Evolutionary conservation across 2,888 invertebrate species (phyloP).

Genomic region (Agonopterix heracliana): DNA sequence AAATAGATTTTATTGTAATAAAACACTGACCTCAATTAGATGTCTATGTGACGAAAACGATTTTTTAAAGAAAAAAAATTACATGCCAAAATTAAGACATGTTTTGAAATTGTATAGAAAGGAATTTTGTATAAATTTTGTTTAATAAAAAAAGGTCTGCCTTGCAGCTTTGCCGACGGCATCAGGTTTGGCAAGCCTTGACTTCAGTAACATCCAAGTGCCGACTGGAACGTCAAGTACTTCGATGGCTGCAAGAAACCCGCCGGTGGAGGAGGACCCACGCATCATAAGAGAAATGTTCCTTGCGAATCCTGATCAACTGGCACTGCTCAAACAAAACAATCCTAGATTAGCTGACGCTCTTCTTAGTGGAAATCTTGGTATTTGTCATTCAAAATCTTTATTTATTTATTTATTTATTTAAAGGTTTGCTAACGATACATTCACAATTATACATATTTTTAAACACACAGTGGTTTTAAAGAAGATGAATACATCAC

Average conservation of each 20-base stretch:
- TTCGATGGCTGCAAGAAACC: constrained; percentile 49
- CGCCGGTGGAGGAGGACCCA: constrained; percentile 85
- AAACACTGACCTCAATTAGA: too few relatives aligned
- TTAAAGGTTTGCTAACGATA: too few relatives aligned
- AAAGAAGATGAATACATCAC: too few relatives aligned
- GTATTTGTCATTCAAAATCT: constrained; percentile 48
- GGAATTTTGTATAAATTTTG: constrained; percentile 3
- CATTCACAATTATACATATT: too few relatives aligned
- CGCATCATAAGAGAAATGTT: constrained; percentile 90
- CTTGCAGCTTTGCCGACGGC: constrained; percentile 50
- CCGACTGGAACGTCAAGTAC: constrained; percentile 79
- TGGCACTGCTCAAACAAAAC: constrained; percentile 93
- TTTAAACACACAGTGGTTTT: too few relatives aligned
- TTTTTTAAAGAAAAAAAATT: too few relatives aligned
- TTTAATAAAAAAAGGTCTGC: constrained; percentile 1
- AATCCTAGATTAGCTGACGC: constrained; percentile 96
- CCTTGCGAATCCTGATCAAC: constrained; percentile 91
- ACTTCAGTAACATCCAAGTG: constrained; percentile 91
- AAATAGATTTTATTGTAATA: not conserved
- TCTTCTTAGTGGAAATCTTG: constrained; percentile 87
- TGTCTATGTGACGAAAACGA: too few relatives aligned
- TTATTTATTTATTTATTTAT: too few relatives aligned
- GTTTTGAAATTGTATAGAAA: not conserved
- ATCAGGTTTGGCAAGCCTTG: constrained; percentile 77
- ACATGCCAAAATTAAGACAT: not conserved